phyloP scores from a whole-genome alignment of 2,888 invertebrate species.

The Sturmia bella region DNA sequence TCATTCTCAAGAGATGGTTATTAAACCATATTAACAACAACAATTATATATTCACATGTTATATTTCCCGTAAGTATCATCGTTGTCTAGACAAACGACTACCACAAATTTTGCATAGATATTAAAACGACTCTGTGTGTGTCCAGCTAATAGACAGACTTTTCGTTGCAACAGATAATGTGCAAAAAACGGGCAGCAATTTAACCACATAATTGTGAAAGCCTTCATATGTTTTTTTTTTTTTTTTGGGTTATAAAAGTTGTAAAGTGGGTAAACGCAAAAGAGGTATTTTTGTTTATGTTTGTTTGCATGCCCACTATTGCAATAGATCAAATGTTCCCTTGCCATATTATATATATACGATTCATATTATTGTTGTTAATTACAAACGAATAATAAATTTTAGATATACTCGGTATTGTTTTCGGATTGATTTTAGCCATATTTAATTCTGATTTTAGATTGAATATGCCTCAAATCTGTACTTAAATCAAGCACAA shows the following conservation, averaged over 20 bases:
- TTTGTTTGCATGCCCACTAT: neutral
- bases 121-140: constrained; percentile 25
- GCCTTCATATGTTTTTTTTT: constrained; percentile 56
- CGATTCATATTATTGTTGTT: too few species aligned
- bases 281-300: constrained; percentile 6
- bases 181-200: constrained; percentile 33
- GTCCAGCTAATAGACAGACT: constrained; percentile 26
- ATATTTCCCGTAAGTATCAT: constrained; percentile 66
- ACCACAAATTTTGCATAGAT: constrained; percentile 64
- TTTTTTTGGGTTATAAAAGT: constrained; percentile 2
- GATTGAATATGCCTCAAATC: too few species aligned
- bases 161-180: constrained; percentile 12
- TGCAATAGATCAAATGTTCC: too few species aligned
- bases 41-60: constrained; percentile 54
- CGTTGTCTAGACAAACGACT: constrained; percentile 65
- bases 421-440: too few species aligned
- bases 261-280: neutral
- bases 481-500: too few species aligned
- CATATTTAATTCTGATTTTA: too few species aligned
- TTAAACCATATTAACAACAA: neutral
- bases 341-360: too few species aligned
- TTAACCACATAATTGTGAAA: constrained; percentile 66
- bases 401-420: too few species aligned
- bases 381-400: too few species aligned
- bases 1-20: too few species aligned